Base-by-base conservation (phyloP, 2,113 vertebrate genomes). In the Barbus barbus region DNA sequence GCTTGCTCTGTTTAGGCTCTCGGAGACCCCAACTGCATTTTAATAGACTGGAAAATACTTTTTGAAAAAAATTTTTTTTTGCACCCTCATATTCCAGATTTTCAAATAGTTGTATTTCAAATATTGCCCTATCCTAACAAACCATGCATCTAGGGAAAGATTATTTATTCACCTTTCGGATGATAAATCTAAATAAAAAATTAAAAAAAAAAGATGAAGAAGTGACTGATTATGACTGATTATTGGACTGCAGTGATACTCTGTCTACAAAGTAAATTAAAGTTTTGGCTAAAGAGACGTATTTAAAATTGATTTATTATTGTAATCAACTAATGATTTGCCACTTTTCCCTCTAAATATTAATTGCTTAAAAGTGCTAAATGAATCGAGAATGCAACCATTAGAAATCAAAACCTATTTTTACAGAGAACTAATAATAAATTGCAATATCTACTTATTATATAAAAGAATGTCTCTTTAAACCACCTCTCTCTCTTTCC, bases 1-100 rank as follows among this genome's bases (percentile, higher is more conserved):
- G 12, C 67, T 83, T 82, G 33, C 67, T 44, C 51, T 61, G 75
- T 58, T 58, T 38, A 16, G 75, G 75, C 9, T 60, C 36, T 83
- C 71, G 3, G 69, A 61, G 20, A 67, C 33, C 8, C 36, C 22
- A 33, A 58, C 6, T 16, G 1, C 14, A 24, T 75, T 75, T 36
- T 60, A 58, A 58, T 77, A 56, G 46, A 31, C 9, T 77, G 28
- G 11, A 77, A 76, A 53, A 58, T 24, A 56, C 9, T 33, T 56
- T n/a, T 3, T 77, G 48, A 77, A n/a, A n/a, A n/a, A n/a, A n/a
- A n/a, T n/a, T n/a, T n/a, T n/a, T n/a, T n/a, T n/a, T n/a, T n/a
- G n/a, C n/a, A n/a, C n/a, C n/a, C n/a, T n/a, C n/a, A n/a, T n/a
- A n/a, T n/a, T n/a, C n/a, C n/a, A n/a, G n/a, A n/a, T n/a, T n/a